A percentile compares a stretch with the other conserved stretches of the same genome.
Conservation (phyloP, 1,140 invertebrate species). For the Diachasma alloeum region DNA sequence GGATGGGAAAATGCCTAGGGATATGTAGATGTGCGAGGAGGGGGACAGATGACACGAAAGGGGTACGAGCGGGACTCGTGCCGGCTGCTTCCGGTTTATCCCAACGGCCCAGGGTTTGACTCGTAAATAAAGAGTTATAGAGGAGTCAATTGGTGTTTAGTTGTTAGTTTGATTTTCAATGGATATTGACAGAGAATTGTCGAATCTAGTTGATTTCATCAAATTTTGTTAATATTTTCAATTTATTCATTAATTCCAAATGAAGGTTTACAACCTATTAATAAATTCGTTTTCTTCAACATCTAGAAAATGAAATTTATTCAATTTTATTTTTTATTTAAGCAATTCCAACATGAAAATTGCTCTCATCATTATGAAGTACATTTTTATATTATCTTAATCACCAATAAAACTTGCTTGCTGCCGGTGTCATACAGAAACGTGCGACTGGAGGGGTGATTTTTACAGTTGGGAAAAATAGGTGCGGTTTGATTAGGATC, state of each 20-base stretch:
- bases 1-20: not conserved
- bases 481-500: not conserved
- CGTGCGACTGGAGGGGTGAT: not conserved
- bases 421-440: not conserved
- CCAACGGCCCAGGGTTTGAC: not conserved
- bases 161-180: not conserved
- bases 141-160: not conserved
- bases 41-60: constrained; percentile 41
- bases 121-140: not conserved
- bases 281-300: too few species aligned
- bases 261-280: too few species aligned
- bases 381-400: not conserved
- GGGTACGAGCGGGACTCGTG: constrained; percentile 38
- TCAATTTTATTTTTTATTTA: too few species aligned
- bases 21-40: not conserved
- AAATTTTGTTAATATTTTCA: too few species aligned
- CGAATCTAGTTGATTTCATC: too few species aligned
- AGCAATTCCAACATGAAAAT: too few species aligned
- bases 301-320: too few species aligned
- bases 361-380: not conserved
- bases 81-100: constrained; percentile 54
- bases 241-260: too few species aligned
- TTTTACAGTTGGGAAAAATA: not conserved
- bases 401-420: not conserved
- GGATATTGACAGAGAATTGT: too few species aligned